These are phyloP conservation scores for Orgyia antiqua DNA, from an alignment of 2,888 invertebrate genomes.

Conservation along the genomic window DNA sequence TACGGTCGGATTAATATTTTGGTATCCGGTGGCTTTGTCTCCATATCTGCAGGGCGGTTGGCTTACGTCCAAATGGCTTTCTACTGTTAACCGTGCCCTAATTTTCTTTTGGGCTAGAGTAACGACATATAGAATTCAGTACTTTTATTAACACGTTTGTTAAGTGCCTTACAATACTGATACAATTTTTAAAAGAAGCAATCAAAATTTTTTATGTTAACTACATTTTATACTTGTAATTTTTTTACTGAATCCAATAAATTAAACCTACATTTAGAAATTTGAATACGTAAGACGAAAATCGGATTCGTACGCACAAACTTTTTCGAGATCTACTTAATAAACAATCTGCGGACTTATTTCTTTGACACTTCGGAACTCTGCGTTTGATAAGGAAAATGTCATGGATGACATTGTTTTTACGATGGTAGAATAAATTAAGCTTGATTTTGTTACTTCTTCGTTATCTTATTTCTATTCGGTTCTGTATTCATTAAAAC, in stretches of 20 bases:
- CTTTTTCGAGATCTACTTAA: constrained; percentile 6
- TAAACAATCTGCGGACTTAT: constrained; percentile 6
- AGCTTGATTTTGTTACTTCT: no score
- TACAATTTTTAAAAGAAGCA: no score
- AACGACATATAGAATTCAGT: constrained; percentile 37
- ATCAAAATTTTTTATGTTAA: no score
- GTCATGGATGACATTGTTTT: constrained; percentile 1
- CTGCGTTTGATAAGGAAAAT: not conserved
- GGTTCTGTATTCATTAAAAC: no score
- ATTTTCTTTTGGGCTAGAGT: constrained; percentile 54
- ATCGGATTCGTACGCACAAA: constrained; percentile 9
- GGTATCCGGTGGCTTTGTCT: constrained; percentile 52
- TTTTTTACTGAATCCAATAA: no score
- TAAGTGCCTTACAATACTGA: constrained; percentile 4
- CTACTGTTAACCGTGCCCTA: constrained; percentile 54
- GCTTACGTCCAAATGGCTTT: constrained; percentile 55
- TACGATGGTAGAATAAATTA: not conserved
- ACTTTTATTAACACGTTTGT: constrained; percentile 21
- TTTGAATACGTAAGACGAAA: not conserved
- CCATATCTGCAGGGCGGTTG: constrained; percentile 48
- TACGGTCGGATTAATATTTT: constrained; percentile 38
- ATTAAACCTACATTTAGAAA: no score
- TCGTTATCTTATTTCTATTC: no score
- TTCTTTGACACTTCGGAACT: constrained; percentile 14
- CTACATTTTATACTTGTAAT: no score